Evolutionary conservation across 2,888 invertebrate species (phyloP).

Genomic region (Folsomia manolachei): DNA sequence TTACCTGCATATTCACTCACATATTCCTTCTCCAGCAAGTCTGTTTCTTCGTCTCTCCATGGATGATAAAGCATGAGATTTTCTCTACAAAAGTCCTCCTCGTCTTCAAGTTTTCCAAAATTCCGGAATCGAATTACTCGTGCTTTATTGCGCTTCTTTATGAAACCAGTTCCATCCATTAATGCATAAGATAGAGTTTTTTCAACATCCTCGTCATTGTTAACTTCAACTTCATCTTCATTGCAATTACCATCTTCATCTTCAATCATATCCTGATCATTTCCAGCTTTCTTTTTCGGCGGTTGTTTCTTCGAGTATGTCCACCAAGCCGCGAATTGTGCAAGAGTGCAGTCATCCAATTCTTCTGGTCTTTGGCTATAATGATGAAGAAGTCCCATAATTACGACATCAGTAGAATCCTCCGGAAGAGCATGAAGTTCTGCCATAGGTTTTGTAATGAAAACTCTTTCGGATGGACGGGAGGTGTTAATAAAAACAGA

Average conservation of each 20-base stretch:
- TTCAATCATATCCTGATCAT: background rate
- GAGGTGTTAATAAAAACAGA: background rate
- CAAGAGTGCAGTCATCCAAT: constrained; percentile 51
- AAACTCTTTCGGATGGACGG: background rate
- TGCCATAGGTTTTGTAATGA: constrained; percentile 16
- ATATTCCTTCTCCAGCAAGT: background rate
- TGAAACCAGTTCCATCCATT: constrained; percentile 7
- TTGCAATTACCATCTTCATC: background rate
- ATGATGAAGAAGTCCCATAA: constrained; percentile 47
- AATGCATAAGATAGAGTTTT: background rate
- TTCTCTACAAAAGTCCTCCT: constrained; percentile 50
- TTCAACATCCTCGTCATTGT: background rate
- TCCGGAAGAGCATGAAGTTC: constrained; percentile 25
- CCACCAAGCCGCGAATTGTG: constrained; percentile 47
- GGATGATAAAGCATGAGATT: constrained; percentile 51
- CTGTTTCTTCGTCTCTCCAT: constrained; percentile 51
- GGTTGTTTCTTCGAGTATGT: background rate
- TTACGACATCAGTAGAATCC: constrained; percentile 24
- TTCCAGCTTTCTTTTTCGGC: too few species aligned
- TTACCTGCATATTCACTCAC: background rate
- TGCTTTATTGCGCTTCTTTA: background rate
- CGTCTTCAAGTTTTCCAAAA: constrained; percentile 38
- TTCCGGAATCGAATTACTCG: constrained; percentile 39
- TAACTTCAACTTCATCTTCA: background rate
- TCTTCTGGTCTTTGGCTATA: constrained; percentile 50